Conservation (phyloP, 2,888 invertebrate species). For the Tetragonisca angustula region DNA sequence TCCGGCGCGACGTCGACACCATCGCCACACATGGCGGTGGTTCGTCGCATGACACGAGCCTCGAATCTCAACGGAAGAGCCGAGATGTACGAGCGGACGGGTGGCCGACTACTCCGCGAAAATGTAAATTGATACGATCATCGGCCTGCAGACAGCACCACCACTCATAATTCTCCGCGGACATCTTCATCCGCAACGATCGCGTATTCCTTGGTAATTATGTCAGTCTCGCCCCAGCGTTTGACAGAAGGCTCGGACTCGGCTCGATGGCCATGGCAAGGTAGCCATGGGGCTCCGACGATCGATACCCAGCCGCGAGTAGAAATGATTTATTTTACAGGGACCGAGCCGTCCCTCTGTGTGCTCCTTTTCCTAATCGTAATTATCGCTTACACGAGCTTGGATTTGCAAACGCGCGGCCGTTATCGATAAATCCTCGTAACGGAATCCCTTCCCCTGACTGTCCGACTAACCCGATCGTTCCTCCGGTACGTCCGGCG, state of each 20-base stretch:
- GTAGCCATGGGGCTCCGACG: background rate
- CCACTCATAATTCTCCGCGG: slow-evolving; percentile 61
- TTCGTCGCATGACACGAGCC: slow-evolving; percentile 1
- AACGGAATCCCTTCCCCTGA: slow-evolving; percentile 25
- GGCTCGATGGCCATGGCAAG: background rate
- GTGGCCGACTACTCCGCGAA: slow-evolving; percentile 38
- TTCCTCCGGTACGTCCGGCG: background rate
- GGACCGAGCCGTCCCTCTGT: background rate
- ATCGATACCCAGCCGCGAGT: slow-evolving; percentile 51
- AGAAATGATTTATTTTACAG: slow-evolving; percentile 52
- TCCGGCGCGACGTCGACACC: slow-evolving; percentile 50
- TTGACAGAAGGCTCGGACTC: background rate
- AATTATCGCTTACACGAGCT: slow-evolving; percentile 56
- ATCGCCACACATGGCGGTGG: background rate
- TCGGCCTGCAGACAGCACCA: slow-evolving; percentile 44
- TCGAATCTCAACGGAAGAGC: slow-evolving; percentile 54
- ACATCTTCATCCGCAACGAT: slow-evolving; percentile 66
- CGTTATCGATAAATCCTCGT: slow-evolving; percentile 33
- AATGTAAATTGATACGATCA: slow-evolving; percentile 71
- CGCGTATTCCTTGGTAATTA: slow-evolving; percentile 60
- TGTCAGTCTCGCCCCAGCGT: slow-evolving; percentile 29
- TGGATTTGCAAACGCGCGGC: slow-evolving; percentile 34
- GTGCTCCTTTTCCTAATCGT: slow-evolving; percentile 47
- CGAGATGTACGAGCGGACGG: slow-evolving; percentile 62
- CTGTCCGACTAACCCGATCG: background rate